Conservation (phyloP, 2,888 invertebrate genomes). For the Drosophila buzzatii region DNA sequence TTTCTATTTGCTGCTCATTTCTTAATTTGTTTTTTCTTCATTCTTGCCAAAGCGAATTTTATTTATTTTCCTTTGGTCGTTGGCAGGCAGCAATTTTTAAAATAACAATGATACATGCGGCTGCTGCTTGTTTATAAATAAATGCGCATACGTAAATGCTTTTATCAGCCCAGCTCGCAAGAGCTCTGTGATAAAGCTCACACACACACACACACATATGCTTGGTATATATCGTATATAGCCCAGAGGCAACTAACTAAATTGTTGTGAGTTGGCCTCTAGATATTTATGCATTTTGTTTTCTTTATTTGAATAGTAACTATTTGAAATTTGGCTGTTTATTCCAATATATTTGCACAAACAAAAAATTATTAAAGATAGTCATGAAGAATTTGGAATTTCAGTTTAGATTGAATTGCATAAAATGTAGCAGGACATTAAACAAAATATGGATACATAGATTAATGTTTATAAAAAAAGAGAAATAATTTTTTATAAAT, state of each 20-base stretch:
- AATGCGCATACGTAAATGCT: slow-evolving; percentile 78
- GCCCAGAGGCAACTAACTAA: neutral
- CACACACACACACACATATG: neutral
- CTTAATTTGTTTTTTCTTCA: slow-evolving; percentile 29
- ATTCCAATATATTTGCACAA: neutral
- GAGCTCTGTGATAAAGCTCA: slow-evolving; percentile 60
- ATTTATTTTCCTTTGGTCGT: slow-evolving; percentile 67
- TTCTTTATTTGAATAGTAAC: neutral
- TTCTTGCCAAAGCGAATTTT: slow-evolving; percentile 56
- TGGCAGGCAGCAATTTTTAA: slow-evolving; percentile 73
- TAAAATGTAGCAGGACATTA: neutral
- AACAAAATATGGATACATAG: too few relatives aligned
- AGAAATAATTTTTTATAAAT: too few relatives aligned
- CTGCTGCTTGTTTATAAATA: slow-evolving; percentile 77
- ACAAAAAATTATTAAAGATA: neutral
- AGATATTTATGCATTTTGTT: neutral
- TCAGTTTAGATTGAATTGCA: neutral
- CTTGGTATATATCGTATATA: too few relatives aligned
- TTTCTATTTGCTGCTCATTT: slow-evolving; percentile 19
- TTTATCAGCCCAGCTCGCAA: slow-evolving; percentile 64
- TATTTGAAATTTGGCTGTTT: neutral
- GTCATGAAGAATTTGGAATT: neutral
- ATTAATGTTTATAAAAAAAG: too few relatives aligned
- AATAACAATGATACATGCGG: slow-evolving; percentile 80
- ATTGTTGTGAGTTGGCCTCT: neutral